Base-by-base conservation (phyloP, 2,797 vertebrate species). In the Dendrocincla fuliginosa region DNA sequence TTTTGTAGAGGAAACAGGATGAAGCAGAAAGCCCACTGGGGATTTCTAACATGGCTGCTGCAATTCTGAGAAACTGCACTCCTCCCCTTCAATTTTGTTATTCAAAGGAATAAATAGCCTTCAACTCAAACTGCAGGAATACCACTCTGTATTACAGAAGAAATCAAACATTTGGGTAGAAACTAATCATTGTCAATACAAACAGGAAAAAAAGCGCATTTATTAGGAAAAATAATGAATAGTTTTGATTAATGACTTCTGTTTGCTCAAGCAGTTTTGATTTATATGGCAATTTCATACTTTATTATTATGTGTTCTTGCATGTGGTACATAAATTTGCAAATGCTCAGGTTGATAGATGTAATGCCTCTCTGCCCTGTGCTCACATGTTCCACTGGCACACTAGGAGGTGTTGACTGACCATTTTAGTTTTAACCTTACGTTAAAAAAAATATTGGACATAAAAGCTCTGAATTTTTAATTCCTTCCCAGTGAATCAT, bases 221-320 rank as follows among this genome's bases (percentile, higher is more conserved):
- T 83, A 74, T 68, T 92, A 50, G 44, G 20, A 6, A 41, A 47
- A 77, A 73, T 57, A 68, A 32, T 2, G 18, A 53, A 24, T 44
- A 57, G 13, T 57, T 92, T 61, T 61, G 78, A 92, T 90, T 90
- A 92, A 95, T 92, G 56, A 57, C 49, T 92, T 90, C 41, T 70
- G 49, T 92, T 95, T 90, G 67, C 37, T 85, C 24, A 53, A 60
- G 64, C 28, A 49, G 22, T 74, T 90, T 65, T 96, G 84, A 89
- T 93, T 95, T 92, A 87, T 87, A 49, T 74, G 25, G 35, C 46
- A 77, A 70, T 90, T 92, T 90, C 68, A 39, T 85, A 67, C 47
- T 84, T 87, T 61, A 53, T 87, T 80, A 70, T 77, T 61, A 50
- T 1, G 6, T 53, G 39, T 80, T 93, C 33, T 63, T 94, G 42